Evolutionary conservation across 2,113 vertebrate genomes (phyloP).

Genomic region (Oreochromis aureus): DNA sequence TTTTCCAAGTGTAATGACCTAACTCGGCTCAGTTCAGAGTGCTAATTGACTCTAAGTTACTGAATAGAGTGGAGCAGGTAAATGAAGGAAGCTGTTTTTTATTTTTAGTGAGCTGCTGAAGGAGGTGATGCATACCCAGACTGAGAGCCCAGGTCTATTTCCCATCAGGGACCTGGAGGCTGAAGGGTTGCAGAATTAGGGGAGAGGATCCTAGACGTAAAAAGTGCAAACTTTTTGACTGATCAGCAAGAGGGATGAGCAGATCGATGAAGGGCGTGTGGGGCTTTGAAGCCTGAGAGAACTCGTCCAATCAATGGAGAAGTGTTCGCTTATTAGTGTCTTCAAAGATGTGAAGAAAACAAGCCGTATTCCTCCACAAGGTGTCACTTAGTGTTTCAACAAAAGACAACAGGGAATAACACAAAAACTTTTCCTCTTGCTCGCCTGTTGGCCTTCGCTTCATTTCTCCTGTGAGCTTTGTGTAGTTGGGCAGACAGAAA

Average conservation of each 20-base stretch:
- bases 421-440: not conserved
- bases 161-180: not conserved
- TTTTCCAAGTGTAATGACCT: slow-evolving; percentile 26
- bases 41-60: slow-evolving; percentile 22
- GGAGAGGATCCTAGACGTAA: slow-evolving; percentile 18
- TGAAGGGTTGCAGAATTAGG: not conserved
- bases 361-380: not conserved
- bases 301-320: slow-evolving; percentile 52
- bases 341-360: slow-evolving; percentile 43
- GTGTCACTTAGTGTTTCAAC: not conserved
- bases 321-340: slow-evolving; percentile 45
- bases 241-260: slow-evolving; percentile 32
- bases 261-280: slow-evolving; percentile 45
- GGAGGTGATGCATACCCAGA: not conserved
- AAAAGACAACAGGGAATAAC: not conserved
- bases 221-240: slow-evolving; percentile 42
- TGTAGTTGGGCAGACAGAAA: slow-evolving; percentile 1
- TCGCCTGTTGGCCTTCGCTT: not conserved
- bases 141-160: not conserved
- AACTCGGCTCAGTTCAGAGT: slow-evolving; percentile 3
- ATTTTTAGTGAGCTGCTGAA: not conserved
- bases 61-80: not conserved
- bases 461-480: not conserved
- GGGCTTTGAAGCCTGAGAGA: slow-evolving; percentile 53
- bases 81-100: not conserved